Percentiles rank a stretch among this genome's conserved stretches.
Evolutionary conservation across 2,888 invertebrate species (phyloP).

Genomic region (Drosophila yooni): DNA sequence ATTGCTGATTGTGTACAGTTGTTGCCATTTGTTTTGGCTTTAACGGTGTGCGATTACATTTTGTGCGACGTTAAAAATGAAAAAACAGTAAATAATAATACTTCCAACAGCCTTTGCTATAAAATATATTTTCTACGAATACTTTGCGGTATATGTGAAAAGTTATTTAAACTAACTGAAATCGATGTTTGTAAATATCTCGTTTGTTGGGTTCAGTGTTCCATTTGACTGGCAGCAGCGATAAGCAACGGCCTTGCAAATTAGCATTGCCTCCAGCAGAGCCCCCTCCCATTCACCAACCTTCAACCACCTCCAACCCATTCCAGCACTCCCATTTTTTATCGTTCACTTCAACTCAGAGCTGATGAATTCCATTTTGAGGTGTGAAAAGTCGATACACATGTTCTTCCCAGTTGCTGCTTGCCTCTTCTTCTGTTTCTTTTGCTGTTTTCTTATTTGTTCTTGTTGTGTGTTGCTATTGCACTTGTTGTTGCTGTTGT

Average conservation of each 20-base stretch:
- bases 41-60: conserved; percentile 35
- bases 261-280: conserved; percentile 58
- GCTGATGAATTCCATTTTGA: conserved; percentile 53
- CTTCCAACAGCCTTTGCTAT: background rate
- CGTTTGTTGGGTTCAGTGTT: conserved; percentile 44
- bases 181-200: conserved; percentile 10
- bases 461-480: conserved; percentile 17
- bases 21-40: conserved; percentile 15
- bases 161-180: background rate
- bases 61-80: background rate
- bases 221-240: conserved; percentile 44
- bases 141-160: background rate
- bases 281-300: background rate
- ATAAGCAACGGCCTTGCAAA: conserved; percentile 74
- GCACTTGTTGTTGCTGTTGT: conserved; percentile 3
- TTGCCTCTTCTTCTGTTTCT: conserved; percentile 20
- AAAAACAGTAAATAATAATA: background rate
- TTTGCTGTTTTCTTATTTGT: conserved; percentile 25
- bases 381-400: conserved; percentile 72
- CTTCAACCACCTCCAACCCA: background rate
- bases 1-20: conserved; percentile 57
- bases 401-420: conserved; percentile 43
- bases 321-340: conserved; percentile 37
- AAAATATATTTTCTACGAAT: background rate
- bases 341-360: conserved; percentile 43